Base-by-base conservation (phyloP, 2,113 vertebrate species). In the Lepisosteus oculatus region DNA sequence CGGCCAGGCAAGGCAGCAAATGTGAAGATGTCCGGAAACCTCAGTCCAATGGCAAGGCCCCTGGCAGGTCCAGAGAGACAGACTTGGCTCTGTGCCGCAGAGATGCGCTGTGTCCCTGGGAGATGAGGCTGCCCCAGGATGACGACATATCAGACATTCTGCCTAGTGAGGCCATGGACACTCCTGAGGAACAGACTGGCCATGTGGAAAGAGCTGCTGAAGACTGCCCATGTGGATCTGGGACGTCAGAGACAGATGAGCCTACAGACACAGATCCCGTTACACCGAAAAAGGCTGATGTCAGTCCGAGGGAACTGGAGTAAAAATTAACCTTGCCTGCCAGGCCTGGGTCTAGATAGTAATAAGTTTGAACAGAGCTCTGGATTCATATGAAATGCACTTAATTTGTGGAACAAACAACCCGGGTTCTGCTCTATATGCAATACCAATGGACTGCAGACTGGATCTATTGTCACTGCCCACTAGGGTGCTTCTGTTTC, bases 181-280 rank as follows among this genome's bases (percentile, higher is more conserved):
- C 89, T 61, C 88, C 85, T 12, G 89, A 90, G 68, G 90, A 86
- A 9, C 87, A 90, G 5, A 86, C 84, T 47, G 63, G 11, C 1
- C 87, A 92, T 76, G 90, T 90, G 56, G 90, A 91, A 79, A 87
- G 77, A 70, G 90, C 88, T 4, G 90, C 90, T 7, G 91, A 93
- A 70, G 91, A 88, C 44, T 77, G 91, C 6, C 76, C 89, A 65
- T 93, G 92, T 61, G 89, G 89, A 55, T 69, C 85, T 15, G 91
- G 17, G 17, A 29, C 17, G 1, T 29, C 17, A 29, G 17, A 29
- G 17, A 92, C 75, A 73, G 89, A 62, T 80, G 64, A 80, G 13
- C 42, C 29, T 84, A 11, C 17, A 6, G 61, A 9, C 63, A 41
- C 67, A 51, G 47, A 51, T 5, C 47, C 47, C 47, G 2, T 9